Evolutionary conservation across 2,797 vertebrate species (phyloP).

Genomic region (Ctenopoma kingsleyae): DNA sequence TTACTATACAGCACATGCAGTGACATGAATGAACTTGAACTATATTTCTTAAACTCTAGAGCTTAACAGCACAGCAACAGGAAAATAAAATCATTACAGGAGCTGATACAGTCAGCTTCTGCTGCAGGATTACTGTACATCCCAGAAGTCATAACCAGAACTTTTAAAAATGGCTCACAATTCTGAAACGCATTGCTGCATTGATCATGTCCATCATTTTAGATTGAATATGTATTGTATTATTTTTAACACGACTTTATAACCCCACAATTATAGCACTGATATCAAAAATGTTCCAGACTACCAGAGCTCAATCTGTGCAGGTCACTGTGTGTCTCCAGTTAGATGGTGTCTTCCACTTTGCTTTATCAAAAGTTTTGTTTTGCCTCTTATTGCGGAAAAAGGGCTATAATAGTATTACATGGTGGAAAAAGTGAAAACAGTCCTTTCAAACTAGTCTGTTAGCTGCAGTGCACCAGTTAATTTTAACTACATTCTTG

Average conservation of each 20-base stretch:
- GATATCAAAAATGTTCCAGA: neutral
- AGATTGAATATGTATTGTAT: conserved; percentile 4
- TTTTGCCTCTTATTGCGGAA: neutral
- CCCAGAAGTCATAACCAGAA: conserved; percentile 17
- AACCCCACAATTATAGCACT: neutral
- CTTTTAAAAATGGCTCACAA: conserved; percentile 11
- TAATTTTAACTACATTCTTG: too few species aligned
- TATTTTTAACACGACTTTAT: conserved; percentile 1
- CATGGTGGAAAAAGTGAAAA: neutral
- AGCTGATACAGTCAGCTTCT: neutral
- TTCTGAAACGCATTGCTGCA: conserved; percentile 13
- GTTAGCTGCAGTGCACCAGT: neutral
- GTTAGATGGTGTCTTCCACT: neutral
- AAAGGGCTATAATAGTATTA: neutral
- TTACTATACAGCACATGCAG: too few species aligned
- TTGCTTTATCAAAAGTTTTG: neutral
- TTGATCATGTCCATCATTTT: conserved; percentile 27
- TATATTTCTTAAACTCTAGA: neutral
- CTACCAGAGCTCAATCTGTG: conserved; percentile 1
- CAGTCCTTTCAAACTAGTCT: neutral
- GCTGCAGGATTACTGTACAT: conserved; percentile 8
- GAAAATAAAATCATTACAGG: neutral
- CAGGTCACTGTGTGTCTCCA: conserved; percentile 5
- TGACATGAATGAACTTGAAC: neutral
- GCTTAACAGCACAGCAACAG: conserved; percentile 1